Evolutionary conservation across 1,140 invertebrate genomes (phyloP).

Genomic region (Trichonephila clavipes): DNA sequence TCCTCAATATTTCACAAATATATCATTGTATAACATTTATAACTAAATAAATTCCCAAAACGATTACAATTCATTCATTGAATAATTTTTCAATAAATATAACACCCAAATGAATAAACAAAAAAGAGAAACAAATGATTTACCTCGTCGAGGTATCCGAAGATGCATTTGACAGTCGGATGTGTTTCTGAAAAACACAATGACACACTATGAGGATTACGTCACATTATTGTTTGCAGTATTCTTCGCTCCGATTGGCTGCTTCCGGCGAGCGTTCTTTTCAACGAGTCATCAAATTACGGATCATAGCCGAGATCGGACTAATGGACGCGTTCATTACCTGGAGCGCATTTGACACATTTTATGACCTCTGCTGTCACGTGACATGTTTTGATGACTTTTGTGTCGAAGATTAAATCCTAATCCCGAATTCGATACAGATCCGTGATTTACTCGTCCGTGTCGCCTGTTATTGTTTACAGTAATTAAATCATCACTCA

Average conservation of each 20-base stretch:
- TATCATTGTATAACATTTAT: too few relatives aligned
- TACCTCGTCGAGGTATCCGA: not conserved
- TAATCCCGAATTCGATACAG: not conserved
- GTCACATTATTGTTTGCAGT: constrained; percentile 63
- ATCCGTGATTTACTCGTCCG: not conserved
- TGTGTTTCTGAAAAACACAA: constrained; percentile 25
- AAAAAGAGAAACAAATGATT: not conserved
- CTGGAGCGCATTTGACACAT: constrained; percentile 10
- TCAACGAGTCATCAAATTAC: constrained; percentile 60
- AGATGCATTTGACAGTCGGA: not conserved
- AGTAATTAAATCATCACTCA: not conserved
- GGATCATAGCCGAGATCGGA: constrained; percentile 47
- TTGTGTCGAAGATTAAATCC: not conserved
- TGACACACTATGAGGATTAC: constrained; percentile 51
- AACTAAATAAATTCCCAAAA: too few relatives aligned
- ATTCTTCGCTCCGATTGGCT: constrained; percentile 55
- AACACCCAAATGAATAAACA: not conserved
- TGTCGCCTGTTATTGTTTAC: not conserved
- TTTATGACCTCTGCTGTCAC: constrained; percentile 26
- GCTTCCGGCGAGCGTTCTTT: constrained; percentile 19
- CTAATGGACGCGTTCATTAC: constrained; percentile 68
- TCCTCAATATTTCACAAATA: too few relatives aligned
- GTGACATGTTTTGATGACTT: constrained; percentile 44
- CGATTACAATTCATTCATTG: too few relatives aligned
- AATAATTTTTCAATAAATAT: too few relatives aligned